Base-by-base conservation (phyloP, 2,888 invertebrate genomes). In the Pegoplata infirma region DNA sequence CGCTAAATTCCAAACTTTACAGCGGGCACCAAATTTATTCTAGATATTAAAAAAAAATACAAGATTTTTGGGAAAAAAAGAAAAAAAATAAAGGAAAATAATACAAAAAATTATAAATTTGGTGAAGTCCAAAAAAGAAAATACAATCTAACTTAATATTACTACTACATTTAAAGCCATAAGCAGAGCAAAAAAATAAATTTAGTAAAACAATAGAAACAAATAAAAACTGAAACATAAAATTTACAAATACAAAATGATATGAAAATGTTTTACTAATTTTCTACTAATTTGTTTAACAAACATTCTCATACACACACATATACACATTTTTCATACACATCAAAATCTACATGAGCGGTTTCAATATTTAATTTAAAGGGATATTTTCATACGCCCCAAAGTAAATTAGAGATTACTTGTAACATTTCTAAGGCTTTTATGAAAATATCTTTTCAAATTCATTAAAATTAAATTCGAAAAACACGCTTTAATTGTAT, bases 1-100 rank as follows among this genome's bases (percentile, higher is more conserved):
- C 12, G 94, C 93, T 86, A 95, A 94, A 53, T 93, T 91, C 95
- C 95, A 96, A 17, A 94, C 96, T 82, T 95, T 92, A 73, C 95
- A 94, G 56, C 96, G 92, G 85, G 95, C 94, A 82, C 93, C 93
- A 90, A 96, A 96, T 89, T 96, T 96, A 84, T 92, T 94, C 96
- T 96, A 40, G 17, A 59, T 5, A 23, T 25, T n/a, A n/a, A n/a
- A n/a, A n/a, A n/a, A n/a, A n/a, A n/a, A n/a, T n/a, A n/a, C n/a
- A n/a, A n/a, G n/a, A n/a, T n/a, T n/a, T n/a, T 28, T 10, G 14
- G 36, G 14, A 32, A 40, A 25, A 36, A 49, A 46, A 53, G 12
- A 75, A 63, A 51, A 58, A 25, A 32, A 3, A 32, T 21, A 47
- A 46, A 71, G 16, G 44, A 49, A 59, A 16, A 28, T 46, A 71